Conservation (phyloP, 1,140 invertebrate genomes). For the Drosophila erecta region DNA sequence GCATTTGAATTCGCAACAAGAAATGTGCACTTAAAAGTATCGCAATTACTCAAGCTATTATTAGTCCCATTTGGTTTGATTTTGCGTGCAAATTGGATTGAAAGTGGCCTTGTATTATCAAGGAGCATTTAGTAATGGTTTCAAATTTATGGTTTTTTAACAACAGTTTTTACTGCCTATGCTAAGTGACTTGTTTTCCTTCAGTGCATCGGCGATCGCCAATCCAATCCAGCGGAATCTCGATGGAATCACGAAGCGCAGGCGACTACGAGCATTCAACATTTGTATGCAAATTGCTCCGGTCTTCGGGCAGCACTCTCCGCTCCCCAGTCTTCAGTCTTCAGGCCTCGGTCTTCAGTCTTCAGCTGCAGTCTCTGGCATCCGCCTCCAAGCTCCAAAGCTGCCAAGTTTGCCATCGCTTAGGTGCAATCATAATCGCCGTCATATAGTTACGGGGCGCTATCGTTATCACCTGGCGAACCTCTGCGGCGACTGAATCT, state of each 20-base stretch:
- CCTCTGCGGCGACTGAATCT: slow-evolving; percentile 9
- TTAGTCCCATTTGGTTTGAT: no score
- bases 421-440: slow-evolving; percentile 77
- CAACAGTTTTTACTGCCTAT: not conserved
- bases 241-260: slow-evolving; percentile 74
- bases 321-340: not conserved
- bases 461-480: slow-evolving; percentile 72
- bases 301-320: slow-evolving; percentile 22
- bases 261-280: slow-evolving; percentile 77
- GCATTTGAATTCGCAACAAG: no score
- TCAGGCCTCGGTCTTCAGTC: slow-evolving; percentile 1
- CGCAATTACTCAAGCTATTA: no score
- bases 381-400: not conserved
- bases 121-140: no score
- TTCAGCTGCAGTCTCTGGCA: no score
- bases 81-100: no score
- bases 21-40: not conserved
- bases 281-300: slow-evolving; percentile 78
- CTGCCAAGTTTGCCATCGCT: slow-evolving; percentile 47
- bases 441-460: slow-evolving; percentile 70
- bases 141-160: not conserved
- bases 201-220: slow-evolving; percentile 24
- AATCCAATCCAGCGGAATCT: slow-evolving; percentile 67
- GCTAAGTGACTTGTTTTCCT: not conserved
- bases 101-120: no score